Evolutionary conservation across 1,140 invertebrate genomes (phyloP), one percentile per base, ranked within the genome.

Genomic region (Nasonia giraulti): DNA sequence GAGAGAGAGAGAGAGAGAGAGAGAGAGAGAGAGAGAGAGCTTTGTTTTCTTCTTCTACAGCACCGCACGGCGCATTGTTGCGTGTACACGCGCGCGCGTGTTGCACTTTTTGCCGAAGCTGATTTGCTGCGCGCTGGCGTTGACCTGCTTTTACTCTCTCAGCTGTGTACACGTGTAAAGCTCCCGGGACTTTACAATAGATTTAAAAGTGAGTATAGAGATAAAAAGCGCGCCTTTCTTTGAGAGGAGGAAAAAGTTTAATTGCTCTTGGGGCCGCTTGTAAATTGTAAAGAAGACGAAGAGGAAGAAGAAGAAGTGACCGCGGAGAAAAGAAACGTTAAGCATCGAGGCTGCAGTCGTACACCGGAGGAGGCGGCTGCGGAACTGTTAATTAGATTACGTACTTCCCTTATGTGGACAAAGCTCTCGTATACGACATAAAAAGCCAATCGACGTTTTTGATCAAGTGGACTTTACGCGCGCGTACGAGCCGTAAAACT

Each of bases 41-140:
- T 47, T 81, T 81, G 66, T 69, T 81, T 81, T 81, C 66, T 73
- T 37, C 14, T 33, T 6, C 44, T 31, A 5, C 27, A 27, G 27
- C 27, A 27, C 27, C 1, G 27, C 27, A 27, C 1, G 10, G 10
- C 27, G 12, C 27, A 20, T 17, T 73, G 27, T 37, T 81, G 79
- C 79, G 11, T n/a, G 27, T 27, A 27, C 27, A 11, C 37, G 40
- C 79, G 69, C 68, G 79, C 66, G 8, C 4, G 5, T 0, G n/a
- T n/a, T 6, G 66, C 68, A 31, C 31, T 31, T 27, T 71, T 71
- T 71, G 14, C 27, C 68, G 31, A 71, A 23, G 66, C 66, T 23
- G 66, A 27, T 68, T 68, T 68, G 66, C 17, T 69, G 68, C 27
- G 8, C 12, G 68, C 12, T 69, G 7, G 23, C 1, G 10, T 2